Base-by-base conservation (phyloP, 2,797 vertebrate species). In the Peromyscus nudipes region DNA sequence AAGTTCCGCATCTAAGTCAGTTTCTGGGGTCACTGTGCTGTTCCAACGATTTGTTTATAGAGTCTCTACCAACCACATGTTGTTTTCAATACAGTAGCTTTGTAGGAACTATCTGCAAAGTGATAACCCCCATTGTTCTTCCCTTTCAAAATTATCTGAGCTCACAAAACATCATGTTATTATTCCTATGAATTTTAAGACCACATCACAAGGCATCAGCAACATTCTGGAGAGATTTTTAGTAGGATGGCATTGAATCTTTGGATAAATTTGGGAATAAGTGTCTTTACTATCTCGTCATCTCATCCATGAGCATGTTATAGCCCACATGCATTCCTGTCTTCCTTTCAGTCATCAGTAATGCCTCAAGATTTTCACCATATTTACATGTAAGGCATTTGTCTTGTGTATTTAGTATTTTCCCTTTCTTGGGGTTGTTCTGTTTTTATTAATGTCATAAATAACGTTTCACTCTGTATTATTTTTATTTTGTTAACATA, bases 391-490 rank as follows among this genome's bases (percentile, higher is more conserved):
- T 25, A 27, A 69, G 46, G 21, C 19, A 69, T 86, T 88, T 52
- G 77, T 16, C 6, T 75, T 80, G 9, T 3, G 17, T 75, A 75
- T 80, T 91, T 81, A 76, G 75, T 43, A 40, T 55, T 27, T 25
- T 75, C 43, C 34, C 37, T 76, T 52, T 31, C 79, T 34, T 16
- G 23, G 7, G 29, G 31, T 55, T 73, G 31, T 80, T 89, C 73
- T 60, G 8, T 67, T 96, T 96, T 95, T 60, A 79, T 93, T 89
- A 91, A 52, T 91, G 71, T 81, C 64, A 16, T 71, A n/a, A 97
- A 60, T 52, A 46, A 4, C 21, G n/a, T 64, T 83, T 93, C 46
- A 7, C 46, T 83, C 9, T 64, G 16, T 57, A 23, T 65, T 37
- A 91, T 57, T 88, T 87, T 52, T 80, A 49, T 27, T 55, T 75